Evolutionary conservation across 2,888 invertebrate species (phyloP).

Genomic region (Agriopis aurantiaria): DNA sequence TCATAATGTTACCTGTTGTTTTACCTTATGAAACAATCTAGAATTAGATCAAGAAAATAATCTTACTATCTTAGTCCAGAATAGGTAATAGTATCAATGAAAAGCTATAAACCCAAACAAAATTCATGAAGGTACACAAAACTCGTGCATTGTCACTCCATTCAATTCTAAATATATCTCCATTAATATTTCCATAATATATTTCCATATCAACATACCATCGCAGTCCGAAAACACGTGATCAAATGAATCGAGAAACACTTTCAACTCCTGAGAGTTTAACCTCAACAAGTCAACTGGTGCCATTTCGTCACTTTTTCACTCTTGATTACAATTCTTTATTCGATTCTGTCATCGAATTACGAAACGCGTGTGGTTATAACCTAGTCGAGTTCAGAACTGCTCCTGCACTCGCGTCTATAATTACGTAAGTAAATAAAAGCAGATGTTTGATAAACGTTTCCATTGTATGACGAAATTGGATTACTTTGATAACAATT

Average conservation of each 20-base stretch:
- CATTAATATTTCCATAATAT: too few relatives aligned
- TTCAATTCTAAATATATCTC: background rate
- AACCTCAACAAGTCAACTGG: conserved; percentile 77
- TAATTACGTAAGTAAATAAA: conserved; percentile 57
- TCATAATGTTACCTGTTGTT: too few relatives aligned
- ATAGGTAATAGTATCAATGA: too few relatives aligned
- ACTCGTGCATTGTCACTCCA: background rate
- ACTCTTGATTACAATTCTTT: conserved; percentile 16
- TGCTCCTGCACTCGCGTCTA: conserved; percentile 66
- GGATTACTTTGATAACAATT: conserved; percentile 2
- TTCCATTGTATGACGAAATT: conserved; percentile 49
- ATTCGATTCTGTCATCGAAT: background rate
- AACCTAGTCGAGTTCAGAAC: conserved; percentile 61
- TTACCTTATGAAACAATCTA: too few relatives aligned
- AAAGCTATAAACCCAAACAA: too few relatives aligned
- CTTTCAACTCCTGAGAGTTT: conserved; percentile 73
- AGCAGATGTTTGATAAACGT: conserved; percentile 45
- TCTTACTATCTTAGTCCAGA: too few relatives aligned
- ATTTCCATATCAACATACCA: conserved; percentile 81
- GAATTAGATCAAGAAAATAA: too few relatives aligned
- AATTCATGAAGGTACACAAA: background rate
- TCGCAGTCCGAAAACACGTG: conserved; percentile 92
- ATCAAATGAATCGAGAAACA: conserved; percentile 88
- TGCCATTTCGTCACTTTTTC: conserved; percentile 49
- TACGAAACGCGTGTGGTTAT: conserved; percentile 64